phyloP scores from a whole-genome alignment of 2,797 vertebrate species.

The Naso thynnoides region DNA sequence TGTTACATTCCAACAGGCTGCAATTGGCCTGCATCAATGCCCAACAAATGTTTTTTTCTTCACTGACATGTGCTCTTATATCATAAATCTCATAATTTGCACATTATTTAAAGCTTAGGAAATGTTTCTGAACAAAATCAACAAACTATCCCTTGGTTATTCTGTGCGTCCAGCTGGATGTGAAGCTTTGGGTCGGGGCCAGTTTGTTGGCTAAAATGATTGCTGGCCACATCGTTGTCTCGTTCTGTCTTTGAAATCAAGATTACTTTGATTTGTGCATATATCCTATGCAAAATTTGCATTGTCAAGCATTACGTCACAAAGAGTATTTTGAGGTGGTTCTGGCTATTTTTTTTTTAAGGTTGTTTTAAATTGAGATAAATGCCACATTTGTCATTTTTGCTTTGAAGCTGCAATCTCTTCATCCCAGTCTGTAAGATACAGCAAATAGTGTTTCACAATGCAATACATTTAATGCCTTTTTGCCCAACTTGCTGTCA shows the following conservation, averaged over 20 bases:
- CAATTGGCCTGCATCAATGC: not conserved
- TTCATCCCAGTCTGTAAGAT: not conserved
- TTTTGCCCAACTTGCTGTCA: conserved; percentile 3
- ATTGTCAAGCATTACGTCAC: not conserved
- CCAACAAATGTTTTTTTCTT: not conserved
- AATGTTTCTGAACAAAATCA: not conserved
- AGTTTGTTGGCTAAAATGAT: conserved; percentile 13
- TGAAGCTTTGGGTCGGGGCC: conserved; percentile 7
- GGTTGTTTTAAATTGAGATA: conserved; percentile 3
- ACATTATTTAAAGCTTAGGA: not conserved
- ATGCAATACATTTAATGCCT: not conserved
- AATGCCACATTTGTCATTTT: conserved; percentile 10
- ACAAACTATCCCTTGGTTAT: not conserved
- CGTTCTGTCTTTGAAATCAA: conserved; percentile 28
- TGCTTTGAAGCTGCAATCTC: conserved; percentile 18
- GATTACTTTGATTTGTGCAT: conserved; percentile 23
- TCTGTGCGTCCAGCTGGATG: not conserved
- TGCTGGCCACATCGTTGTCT: not conserved
- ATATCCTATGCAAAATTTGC: not conserved
- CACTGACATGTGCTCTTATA: not conserved
- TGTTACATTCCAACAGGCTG: not conserved
- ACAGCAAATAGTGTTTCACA: conserved; percentile 8
- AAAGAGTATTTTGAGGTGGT: conserved; percentile 2
- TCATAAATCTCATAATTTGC: not conserved
- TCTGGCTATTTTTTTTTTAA: not conserved